Percentiles rank a stretch among this genome's conserved stretches.
phyloP scores from a whole-genome alignment of 2,888 invertebrate species.

The Palloptera scutellata region DNA sequence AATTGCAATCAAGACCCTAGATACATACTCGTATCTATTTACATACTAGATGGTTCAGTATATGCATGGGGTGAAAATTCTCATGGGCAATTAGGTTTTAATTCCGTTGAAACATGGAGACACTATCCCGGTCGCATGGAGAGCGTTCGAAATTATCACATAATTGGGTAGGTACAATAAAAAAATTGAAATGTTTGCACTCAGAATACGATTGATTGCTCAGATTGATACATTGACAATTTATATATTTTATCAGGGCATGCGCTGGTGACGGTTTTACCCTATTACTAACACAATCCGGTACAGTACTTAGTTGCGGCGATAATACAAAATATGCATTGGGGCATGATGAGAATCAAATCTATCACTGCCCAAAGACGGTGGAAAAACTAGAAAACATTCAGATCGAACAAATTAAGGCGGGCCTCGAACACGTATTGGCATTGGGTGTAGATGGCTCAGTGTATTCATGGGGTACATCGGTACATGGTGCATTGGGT shows the following conservation, averaged over 20 bases:
- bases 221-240: not conserved
- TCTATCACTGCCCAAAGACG: slow-evolving; percentile 68
- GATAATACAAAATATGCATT: slow-evolving; percentile 70
- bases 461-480: slow-evolving; percentile 74
- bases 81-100: slow-evolving; percentile 73
- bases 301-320: slow-evolving; percentile 75
- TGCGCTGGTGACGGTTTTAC: slow-evolving; percentile 74
- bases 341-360: slow-evolving; percentile 71
- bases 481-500: slow-evolving; percentile 69
- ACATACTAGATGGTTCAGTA: slow-evolving; percentile 69
- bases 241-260: slow-evolving; percentile 63
- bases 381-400: slow-evolving; percentile 68
- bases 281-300: slow-evolving; percentile 73
- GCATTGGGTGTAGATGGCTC: slow-evolving; percentile 70
- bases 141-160: slow-evolving; percentile 69
- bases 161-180: slow-evolving; percentile 66
- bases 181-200: not conserved
- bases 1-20: not conserved
- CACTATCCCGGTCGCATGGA: slow-evolving; percentile 70
- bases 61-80: slow-evolving; percentile 76
- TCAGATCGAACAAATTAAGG: slow-evolving; percentile 69
- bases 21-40: slow-evolving; percentile 13
- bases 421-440: slow-evolving; percentile 72
- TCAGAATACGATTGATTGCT: not conserved
- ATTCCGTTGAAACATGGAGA: slow-evolving; percentile 65